Evolutionary conservation across 2,888 invertebrate species (phyloP), one percentile per base, ranked within the genome.

Genomic region (Napeogenes sylphis): DNA sequence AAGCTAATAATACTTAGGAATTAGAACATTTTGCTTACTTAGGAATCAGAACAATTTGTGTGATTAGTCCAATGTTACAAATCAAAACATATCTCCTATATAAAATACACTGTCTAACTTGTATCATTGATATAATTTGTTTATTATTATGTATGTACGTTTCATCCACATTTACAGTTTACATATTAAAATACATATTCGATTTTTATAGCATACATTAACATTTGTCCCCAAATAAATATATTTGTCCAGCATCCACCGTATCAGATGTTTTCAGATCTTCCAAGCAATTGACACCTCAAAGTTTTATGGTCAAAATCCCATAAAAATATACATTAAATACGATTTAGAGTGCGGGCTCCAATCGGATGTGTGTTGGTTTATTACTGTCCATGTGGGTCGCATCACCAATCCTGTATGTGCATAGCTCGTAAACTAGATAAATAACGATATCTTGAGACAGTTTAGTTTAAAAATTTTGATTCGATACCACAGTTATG

Each of bases 271-370:
- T 58, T 58, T 62, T 58, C 62, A 46, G 58, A 58, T 67, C 68
- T 65, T 74, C 70, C 68, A 76, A 76, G 78, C 85, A 82, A 84
- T 87, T 88, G 87, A 87, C 87, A 86, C 85, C 84, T 83, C 73
- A 70, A 76, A 81, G 75, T 86, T 87, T 88, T 86, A 87, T 81
- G 71, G 77, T 70, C 71, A 66, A 73, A 75, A 70, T 68, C 69
- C 64, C 73, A 79, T 85, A 85, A 85, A 84, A 70, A 60, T 71
- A 72, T 73, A 73, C 80, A 84, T 79, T 85, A 86, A 87, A 82
- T 78, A 75, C 77, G 78, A 82, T 86, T 88, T 84, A 88, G 80
- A 79, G 76, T 73, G 71, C 69, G 69, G 66, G 71, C 70, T 72
- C 89, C 89, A 89, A 89, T 90, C 77, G 78, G 73, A 76, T 78